Base-by-base conservation (phyloP, 2,113 vertebrate species). In the Odobenus rosmarus region DNA sequence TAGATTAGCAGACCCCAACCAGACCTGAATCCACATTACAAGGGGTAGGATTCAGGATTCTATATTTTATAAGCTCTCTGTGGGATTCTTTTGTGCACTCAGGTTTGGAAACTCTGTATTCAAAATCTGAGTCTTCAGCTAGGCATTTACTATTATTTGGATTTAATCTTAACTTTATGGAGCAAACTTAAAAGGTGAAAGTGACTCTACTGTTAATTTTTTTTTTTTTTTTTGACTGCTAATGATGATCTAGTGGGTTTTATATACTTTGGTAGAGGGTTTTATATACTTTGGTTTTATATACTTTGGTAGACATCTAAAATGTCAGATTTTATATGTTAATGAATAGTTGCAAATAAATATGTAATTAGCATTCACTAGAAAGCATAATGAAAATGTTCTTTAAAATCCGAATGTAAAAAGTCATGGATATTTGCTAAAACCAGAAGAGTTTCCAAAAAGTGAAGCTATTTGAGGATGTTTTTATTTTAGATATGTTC, bases 401-500 rank as follows among this genome's bases (percentile, higher is more conserved):
- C 24, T 96, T 91, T 88, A 46, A 74, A 85, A 49, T 72, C 28
- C 57, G 14, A 77, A 15, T 64, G 5, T 92, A 62, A 85, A 81
- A 92, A 49, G 12, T 83, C 21, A 46, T 23, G 89, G 49, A 46
- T 81, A 80, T 10, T 92, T 46, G 26, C 33, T 88, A 72, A 86
- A 93, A 67, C 21, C 36, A 84, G 42, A 88, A 91, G 33, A 24
- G n/a, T 93, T 84, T 95, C 11, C n/a, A 46, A 90, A 80, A 61
- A 80, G 5, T 67, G 36, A 53, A 80, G 28, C n/a, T 89, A 26
- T 7, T 51, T 10, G 39, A 69, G 15, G 59, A 10, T 28, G 9
- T 72, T 90, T 97, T 53, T 83, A 62, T 39, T 96, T 81, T 57
- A 62, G 99, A 77, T 99, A 99, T 91, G 96, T 71, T 57, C 99